A percentile compares a stretch with the other conserved stretches of the same genome.
Conservation (phyloP, 2,797 vertebrate species). For the Brachyalestes nurse region DNA sequence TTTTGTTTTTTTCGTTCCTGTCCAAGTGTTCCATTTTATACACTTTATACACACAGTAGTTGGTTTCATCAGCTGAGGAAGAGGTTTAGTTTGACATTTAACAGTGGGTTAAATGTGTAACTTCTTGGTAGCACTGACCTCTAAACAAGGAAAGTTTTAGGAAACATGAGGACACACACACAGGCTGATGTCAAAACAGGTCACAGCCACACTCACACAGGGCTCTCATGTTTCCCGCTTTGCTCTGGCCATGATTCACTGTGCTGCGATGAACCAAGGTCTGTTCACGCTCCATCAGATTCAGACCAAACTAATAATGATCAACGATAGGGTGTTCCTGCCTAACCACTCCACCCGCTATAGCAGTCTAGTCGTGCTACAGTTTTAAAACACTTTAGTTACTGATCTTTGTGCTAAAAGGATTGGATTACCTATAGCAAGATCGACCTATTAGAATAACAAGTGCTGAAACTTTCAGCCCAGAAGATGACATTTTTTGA, state of each 20-base stretch:
- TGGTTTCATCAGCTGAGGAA: neutral
- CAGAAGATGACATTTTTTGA: neutral
- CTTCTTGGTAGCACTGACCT: neutral
- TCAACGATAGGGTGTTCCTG: neutral
- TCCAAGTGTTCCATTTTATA: neutral
- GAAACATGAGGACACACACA: constrained; percentile 4
- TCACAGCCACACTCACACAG: neutral
- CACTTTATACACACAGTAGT: neutral
- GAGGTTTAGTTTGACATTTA: neutral
- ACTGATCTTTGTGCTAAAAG: neutral
- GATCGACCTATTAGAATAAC: neutral
- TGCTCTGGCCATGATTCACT: neutral
- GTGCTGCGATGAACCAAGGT: neutral
- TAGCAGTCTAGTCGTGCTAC: neutral
- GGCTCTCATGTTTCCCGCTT: neutral
- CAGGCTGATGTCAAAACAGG: neutral
- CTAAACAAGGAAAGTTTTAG: neutral
- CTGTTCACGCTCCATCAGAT: constrained; percentile 10
- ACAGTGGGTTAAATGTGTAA: neutral
- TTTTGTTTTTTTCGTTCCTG: too few species aligned
- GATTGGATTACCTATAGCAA: neutral
- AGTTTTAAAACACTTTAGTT: neutral
- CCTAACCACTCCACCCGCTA: neutral
- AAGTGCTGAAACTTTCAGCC: neutral
- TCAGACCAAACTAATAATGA: neutral